Base-by-base conservation (phyloP, 2,888 invertebrate species). In the Chalcosyrphus nemorum region DNA sequence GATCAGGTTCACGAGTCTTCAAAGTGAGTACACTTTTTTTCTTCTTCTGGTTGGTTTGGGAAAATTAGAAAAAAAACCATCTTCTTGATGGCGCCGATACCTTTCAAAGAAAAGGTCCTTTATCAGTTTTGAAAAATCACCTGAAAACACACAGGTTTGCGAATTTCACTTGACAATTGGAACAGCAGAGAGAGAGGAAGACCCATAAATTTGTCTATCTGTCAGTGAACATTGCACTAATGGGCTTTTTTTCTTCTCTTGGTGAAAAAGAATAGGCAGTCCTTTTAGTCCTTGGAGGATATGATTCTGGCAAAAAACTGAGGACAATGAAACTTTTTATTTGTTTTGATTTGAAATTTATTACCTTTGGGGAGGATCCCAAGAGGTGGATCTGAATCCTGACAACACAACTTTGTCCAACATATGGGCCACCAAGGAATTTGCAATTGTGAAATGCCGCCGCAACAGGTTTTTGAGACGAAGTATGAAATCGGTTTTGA, bases 1-100 rank as follows among this genome's bases (percentile, higher is more conserved):
- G 84, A 80, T 84, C 84, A 84, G 74, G 80, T 84, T 80, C 74
- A 70, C 29, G 70, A 41, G 29, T 19, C 78, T 59, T 63, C 84
- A 80, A 70, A 74, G 84, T 84, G 54, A 84, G 84, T 84, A 75
- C 59, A 32, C 5, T 17, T 35, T 11, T 54, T 71, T 71, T 41
- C 45, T 19, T 19, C 17, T 52, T 27, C 11, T 56, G n/a, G n/a
- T n/a, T n/a, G n/a, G n/a, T 6, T 4, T 57, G 56, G 57, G 27
- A 66, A 72, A 65, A 50, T 13, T 2, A 17, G 24, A 6, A 43
- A 54, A 41, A 17, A 7, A 56, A 56, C 47, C 24, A 35, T 70
- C 13, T 65, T 32, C 43, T 19, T 74, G 43, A 75, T 29, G 77
- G 82, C 82, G 82, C 77, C 82, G 66, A 38, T 57, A 32, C 59